Evolutionary conservation across 2,888 invertebrate species (phyloP), one percentile per base, ranked within the genome.

Genomic region (Mythimna albipuncta): DNA sequence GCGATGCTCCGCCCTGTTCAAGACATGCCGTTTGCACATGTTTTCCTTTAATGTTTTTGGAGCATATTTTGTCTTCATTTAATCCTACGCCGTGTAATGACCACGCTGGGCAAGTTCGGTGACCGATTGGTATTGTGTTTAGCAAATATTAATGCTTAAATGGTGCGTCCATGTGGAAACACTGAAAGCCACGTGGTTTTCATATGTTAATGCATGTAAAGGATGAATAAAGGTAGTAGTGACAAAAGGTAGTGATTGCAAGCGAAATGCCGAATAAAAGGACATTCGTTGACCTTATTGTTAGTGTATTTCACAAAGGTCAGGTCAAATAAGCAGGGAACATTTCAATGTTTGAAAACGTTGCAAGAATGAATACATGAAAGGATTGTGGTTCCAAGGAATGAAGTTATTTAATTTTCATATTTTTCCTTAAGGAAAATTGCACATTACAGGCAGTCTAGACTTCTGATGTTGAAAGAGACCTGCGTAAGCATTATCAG

Each of bases 121-220:
- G 47, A 35, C 69, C 41, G 21, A 52, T 75, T 26, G 7, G n/a
- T 65, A 59, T 75, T 66, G 66, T 74, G 26, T 59, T 59, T 44
- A 35, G 52, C 55, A 70, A 47, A 55, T 32, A 19, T n/a, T 1
- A 3, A 19, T 21, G 32, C 21, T 64, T 47, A 19, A 7, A 55
- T 71, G 59, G 32, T 50, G 10, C 19, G 11, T 52, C 19, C 64
- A 77, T 41, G 32, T 70, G n/a, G 52, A 61, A 70, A 50, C 47
- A 6, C 16, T 44, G 11, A 38, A 47, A 44, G 16, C n/a, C 38
- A 61, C 11, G 13, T 10, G 21, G 11, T 62, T 71, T 57, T 50
- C 52, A 47, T 54, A 76, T 77, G 77, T 4, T 52, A 62, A 76
- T 59, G 21, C 41, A n/a, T 50, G 50, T n/a, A 57, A 54, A 35